Conservation (phyloP, 2,888 invertebrate genomes). For the Exocentrus adspersus region DNA sequence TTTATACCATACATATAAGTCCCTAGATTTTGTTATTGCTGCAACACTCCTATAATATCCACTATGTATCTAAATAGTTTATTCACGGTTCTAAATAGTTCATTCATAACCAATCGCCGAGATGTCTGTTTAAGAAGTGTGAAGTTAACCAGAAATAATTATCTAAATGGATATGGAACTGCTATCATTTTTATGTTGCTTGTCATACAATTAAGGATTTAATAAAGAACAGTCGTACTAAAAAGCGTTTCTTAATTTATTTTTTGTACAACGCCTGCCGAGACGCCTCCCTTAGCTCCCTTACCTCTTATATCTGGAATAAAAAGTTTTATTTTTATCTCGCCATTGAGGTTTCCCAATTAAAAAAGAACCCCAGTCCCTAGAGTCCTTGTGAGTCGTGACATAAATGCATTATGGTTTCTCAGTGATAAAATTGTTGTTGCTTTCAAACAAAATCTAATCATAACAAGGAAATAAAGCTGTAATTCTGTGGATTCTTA, state of each 20-base stretch:
- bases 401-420: slow-evolving; percentile 57
- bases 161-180: slow-evolving; percentile 4
- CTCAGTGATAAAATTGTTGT: slow-evolving; percentile 44
- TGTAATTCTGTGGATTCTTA: too few relatives aligned
- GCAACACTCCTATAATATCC: too few relatives aligned
- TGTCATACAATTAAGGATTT: slow-evolving; percentile 17
- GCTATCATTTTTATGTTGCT: slow-evolving; percentile 22
- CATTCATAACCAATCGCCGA: too few relatives aligned
- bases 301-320: slow-evolving; percentile 58
- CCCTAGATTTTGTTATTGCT: too few relatives aligned
- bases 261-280: slow-evolving; percentile 43
- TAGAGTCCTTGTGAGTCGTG: slow-evolving; percentile 39
- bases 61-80: too few relatives aligned
- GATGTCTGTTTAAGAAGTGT: not conserved
- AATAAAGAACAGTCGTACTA: slow-evolving; percentile 19
- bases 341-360: slow-evolving; percentile 63
- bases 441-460: slow-evolving; percentile 4
- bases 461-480: too few relatives aligned
- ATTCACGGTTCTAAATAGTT: too few relatives aligned
- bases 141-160: slow-evolving; percentile 10
- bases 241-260: slow-evolving; percentile 34
- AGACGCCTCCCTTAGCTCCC: slow-evolving; percentile 53
- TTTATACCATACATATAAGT: too few relatives aligned
- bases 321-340: slow-evolving; percentile 62
- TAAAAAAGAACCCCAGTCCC: slow-evolving; percentile 56